Percentiles rank a stretch among this genome's conserved stretches.
phyloP scores from a whole-genome alignment of 2,888 invertebrate genomes.

The Noctua fimbriata region DNA sequence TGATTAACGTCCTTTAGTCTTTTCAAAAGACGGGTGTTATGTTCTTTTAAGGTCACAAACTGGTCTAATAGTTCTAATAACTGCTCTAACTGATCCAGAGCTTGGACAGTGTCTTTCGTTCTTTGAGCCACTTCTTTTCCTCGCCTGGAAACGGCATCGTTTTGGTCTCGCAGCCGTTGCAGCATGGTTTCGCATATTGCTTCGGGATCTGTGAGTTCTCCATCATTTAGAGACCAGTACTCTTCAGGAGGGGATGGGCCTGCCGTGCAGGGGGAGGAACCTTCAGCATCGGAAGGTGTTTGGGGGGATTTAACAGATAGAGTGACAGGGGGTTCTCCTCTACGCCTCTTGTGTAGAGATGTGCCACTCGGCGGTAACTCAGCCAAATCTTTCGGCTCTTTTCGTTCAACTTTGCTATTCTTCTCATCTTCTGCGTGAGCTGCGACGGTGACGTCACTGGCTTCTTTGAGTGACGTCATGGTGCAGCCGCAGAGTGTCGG shows the following conservation, averaged over 20 bases:
- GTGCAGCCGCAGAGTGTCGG: slow-evolving; percentile 69
- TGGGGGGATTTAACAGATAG: slow-evolving; percentile 83
- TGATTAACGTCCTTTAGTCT: slow-evolving; percentile 94
- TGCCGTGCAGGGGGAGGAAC: slow-evolving; percentile 86
- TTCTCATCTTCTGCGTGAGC: slow-evolving; percentile 66
- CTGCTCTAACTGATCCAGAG: slow-evolving; percentile 95
- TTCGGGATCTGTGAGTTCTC: slow-evolving; percentile 79
- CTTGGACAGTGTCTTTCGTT: slow-evolving; percentile 91
- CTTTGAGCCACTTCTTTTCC: slow-evolving; percentile 90
- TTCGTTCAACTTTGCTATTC: slow-evolving; percentile 63
- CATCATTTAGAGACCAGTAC: slow-evolving; percentile 77
- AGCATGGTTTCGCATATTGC: slow-evolving; percentile 84
- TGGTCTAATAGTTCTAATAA: slow-evolving; percentile 94
- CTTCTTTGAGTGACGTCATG: slow-evolving; percentile 83
- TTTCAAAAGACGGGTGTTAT: slow-evolving; percentile 92
- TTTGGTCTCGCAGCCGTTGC: slow-evolving; percentile 81
- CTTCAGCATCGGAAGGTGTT: slow-evolving; percentile 85
- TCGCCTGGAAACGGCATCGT: slow-evolving; percentile 87
- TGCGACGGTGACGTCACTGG: slow-evolving; percentile 78
- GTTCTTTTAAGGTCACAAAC: slow-evolving; percentile 92
- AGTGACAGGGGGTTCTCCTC: slow-evolving; percentile 85
- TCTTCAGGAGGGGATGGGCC: slow-evolving; percentile 83
- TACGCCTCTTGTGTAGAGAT: slow-evolving; percentile 85
- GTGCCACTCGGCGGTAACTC: slow-evolving; percentile 86
- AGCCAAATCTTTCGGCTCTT: slow-evolving; percentile 76